Evolutionary conservation across 2,797 vertebrate species (phyloP), one percentile per base, ranked within the genome.

Genomic region (Anabas testudineus): DNA sequence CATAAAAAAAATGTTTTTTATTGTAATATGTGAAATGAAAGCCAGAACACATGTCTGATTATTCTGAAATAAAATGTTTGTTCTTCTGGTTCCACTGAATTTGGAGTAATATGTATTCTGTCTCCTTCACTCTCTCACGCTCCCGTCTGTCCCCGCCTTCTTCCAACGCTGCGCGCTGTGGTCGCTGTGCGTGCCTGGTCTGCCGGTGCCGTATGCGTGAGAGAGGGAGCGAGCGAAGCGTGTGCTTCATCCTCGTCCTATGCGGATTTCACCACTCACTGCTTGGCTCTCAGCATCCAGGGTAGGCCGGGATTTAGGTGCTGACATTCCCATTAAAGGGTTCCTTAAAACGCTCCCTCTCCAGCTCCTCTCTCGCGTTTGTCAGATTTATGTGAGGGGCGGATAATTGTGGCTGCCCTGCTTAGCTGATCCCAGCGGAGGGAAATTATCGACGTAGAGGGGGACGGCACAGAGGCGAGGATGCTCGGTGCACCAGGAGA

Each of bases 181-280:
- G n/a, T n/a, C n/a, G n/a, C n/a, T n/a, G 22, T 65, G 85, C 64
- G 82, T 84, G 83, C 80, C 69, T 73, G 78, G 55, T 71, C 71
- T 69, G 76, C 67, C 71, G 75, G 76, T 51, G 69, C 65, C 0
- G 71, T 63, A 10, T 70, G 81, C 58, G 81, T 67, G 88, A 13
- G 66, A 69, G 60, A 28, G 82, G 60, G 69, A 54, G 77, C 48
- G 81, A 76, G 82, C 10, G 69, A 61, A 78, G 61, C 61, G 72
- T 72, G 80, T 67, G 65, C 74, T 87, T 43, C 69, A 78, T 82
- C 78, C 77, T 67, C 39, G 80, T 85, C 83, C 88, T 83, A 90
- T 90, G 90, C 90, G 91, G 87, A 90, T 91, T 85, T 90, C 82
- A 81, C 67, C 83, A 22, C 74, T 41, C 74, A 49, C 82, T 80